phyloP scores from a whole-genome alignment of 2,113 vertebrate genomes.

The Marmota flaviventris region DNA sequence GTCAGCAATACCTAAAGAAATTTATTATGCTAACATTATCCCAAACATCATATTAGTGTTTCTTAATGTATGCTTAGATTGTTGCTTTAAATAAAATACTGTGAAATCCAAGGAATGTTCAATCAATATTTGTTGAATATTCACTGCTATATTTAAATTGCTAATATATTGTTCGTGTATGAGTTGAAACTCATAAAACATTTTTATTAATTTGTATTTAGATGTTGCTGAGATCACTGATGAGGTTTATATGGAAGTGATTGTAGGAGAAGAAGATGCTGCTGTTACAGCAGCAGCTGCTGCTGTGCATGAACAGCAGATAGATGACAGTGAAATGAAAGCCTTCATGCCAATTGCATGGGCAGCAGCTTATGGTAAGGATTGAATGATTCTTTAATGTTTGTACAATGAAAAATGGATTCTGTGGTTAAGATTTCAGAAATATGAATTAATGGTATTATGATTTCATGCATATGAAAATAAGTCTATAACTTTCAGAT shows the following conservation, averaged over 20 bases:
- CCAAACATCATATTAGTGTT: neutral
- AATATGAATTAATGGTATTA: neutral
- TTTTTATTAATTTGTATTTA: constrained; percentile 83
- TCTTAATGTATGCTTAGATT: neutral
- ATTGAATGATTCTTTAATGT: neutral
- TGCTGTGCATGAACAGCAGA: constrained; percentile 91
- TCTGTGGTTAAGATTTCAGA: constrained; percentile 39
- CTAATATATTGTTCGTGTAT: neutral
- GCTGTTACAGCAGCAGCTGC: constrained; percentile 74
- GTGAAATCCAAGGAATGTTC: constrained; percentile 36
- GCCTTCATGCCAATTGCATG: constrained; percentile 96
- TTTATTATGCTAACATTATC: neutral
- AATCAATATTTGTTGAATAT: neutral
- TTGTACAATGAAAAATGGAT: neutral
- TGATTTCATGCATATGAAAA: neutral
- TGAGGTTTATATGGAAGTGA: constrained; percentile 97
- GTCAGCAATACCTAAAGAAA: neutral
- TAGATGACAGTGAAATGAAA: constrained; percentile 93
- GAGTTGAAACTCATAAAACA: neutral
- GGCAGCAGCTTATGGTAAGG: constrained; percentile 94
- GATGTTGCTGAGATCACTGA: constrained; percentile 94
- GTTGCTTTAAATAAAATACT: neutral
- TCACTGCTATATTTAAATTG: neutral
- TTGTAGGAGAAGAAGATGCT: constrained; percentile 94
- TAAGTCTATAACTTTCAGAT: no score